Percentiles rank a stretch among this genome's conserved stretches.
Conservation (phyloP, 2,113 vertebrate species). For the Pedetes capensis region DNA sequence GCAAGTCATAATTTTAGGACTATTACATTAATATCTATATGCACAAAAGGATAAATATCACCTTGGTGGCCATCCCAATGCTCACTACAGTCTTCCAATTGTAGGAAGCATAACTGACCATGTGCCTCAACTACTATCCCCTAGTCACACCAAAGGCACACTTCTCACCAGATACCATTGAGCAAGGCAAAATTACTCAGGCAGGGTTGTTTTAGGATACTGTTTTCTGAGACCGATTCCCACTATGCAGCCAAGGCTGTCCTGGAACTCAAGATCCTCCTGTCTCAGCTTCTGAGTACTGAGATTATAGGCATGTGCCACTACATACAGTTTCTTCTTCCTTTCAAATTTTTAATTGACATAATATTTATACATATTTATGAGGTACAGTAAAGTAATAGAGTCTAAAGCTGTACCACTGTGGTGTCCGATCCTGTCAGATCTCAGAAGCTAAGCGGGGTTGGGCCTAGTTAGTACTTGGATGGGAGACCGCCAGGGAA, state of each 20-base stretch:
- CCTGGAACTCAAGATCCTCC: no score
- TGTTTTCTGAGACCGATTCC: no score
- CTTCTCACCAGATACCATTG: not conserved
- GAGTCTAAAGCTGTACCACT: no score
- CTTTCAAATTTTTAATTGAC: not conserved
- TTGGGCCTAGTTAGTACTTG: no score
- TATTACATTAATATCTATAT: not conserved
- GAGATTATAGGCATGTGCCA: not conserved
- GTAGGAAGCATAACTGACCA: not conserved
- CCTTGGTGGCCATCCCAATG: not conserved
- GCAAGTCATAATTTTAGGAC: constrained; percentile 18
- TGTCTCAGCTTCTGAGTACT: not conserved
- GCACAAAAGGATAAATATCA: not conserved
- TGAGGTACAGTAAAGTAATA: not conserved
- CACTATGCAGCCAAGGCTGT: not conserved
- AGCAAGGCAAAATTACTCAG: not conserved
- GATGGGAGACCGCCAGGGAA: no score
- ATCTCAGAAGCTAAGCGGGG: no score
- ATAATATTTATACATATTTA: not conserved
- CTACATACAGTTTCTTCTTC: not conserved
- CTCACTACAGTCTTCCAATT: not conserved
- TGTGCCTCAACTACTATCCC: not conserved
- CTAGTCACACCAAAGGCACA: not conserved
- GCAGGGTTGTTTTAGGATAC: not conserved
- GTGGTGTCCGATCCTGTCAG: no score